phyloP scores from a whole-genome alignment of 2,888 invertebrate species.

The Axea sp. region DNA sequence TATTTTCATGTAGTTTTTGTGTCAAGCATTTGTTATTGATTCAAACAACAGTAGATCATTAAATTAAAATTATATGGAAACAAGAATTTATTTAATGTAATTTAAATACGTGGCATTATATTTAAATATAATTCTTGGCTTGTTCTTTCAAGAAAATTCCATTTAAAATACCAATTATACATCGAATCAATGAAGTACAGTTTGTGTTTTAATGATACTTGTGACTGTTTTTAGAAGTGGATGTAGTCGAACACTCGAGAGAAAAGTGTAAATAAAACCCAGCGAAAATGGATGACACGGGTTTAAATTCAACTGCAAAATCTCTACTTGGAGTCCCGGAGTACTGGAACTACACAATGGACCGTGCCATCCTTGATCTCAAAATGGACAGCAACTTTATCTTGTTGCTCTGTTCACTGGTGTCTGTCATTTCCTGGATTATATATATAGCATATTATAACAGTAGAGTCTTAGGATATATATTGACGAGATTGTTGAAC shows the following conservation, averaged over 20 bases:
- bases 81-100: no score
- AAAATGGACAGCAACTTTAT: constrained; percentile 89
- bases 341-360: constrained; percentile 82
- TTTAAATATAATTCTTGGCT: no score
- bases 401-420: constrained; percentile 89
- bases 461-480: constrained; percentile 93
- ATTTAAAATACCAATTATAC: no score
- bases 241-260: constrained; percentile 3
- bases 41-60: no score
- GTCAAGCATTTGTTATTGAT: no score
- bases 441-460: constrained; percentile 97
- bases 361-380: constrained; percentile 83
- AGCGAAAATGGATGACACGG: constrained; percentile 67
- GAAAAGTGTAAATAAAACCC: constrained; percentile 21
- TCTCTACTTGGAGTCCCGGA: constrained; percentile 76
- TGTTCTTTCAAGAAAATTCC: no score
- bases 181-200: no score
- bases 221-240: constrained; percentile 29
- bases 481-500: constrained; percentile 93
- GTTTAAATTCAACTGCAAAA: constrained; percentile 50
- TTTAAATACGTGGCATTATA: no score
- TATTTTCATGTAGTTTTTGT: no score
- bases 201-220: no score
- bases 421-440: constrained; percentile 93
- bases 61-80: no score